Conservation (phyloP, 2,888 invertebrate genomes). For the Tillus elongatus region DNA sequence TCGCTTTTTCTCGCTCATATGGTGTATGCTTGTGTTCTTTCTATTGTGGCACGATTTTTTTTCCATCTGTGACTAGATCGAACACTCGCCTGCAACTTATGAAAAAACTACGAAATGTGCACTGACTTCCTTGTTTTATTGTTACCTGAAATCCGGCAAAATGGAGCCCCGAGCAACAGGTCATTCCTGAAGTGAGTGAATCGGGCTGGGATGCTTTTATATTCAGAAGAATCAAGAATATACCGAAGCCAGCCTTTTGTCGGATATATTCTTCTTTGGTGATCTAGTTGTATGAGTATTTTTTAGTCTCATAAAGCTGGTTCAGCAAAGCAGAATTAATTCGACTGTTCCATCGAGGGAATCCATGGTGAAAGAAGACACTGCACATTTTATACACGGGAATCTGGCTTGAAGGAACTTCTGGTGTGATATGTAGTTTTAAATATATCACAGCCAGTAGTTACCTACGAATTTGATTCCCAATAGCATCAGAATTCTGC, state of each 20-base stretch:
- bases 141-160: too few species aligned
- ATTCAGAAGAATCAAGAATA: not conserved
- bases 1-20: constrained; percentile 18
- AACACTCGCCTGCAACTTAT: constrained; percentile 40
- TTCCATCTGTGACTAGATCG: constrained; percentile 39
- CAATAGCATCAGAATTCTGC: constrained; percentile 27
- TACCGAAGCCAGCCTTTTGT: constrained; percentile 19
- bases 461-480: constrained; percentile 43
- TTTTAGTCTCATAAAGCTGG: constrained; percentile 42
- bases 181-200: too few species aligned
- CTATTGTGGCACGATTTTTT: constrained; percentile 34
- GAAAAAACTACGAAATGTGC: constrained; percentile 22
- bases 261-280: constrained; percentile 44
- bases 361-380: too few species aligned
- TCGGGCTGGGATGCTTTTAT: too few species aligned
- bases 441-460: constrained; percentile 44
- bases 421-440: constrained; percentile 43
- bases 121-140: too few species aligned
- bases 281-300: constrained; percentile 43
- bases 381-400: too few species aligned
- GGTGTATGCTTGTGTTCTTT: constrained; percentile 38
- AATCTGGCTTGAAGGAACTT: constrained; percentile 44
- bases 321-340: constrained; percentile 44
- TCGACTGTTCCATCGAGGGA: constrained; percentile 34
- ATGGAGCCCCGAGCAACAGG: too few species aligned